phyloP scores from a whole-genome alignment of 1,140 invertebrate species.

The Drosophila bocki region DNA sequence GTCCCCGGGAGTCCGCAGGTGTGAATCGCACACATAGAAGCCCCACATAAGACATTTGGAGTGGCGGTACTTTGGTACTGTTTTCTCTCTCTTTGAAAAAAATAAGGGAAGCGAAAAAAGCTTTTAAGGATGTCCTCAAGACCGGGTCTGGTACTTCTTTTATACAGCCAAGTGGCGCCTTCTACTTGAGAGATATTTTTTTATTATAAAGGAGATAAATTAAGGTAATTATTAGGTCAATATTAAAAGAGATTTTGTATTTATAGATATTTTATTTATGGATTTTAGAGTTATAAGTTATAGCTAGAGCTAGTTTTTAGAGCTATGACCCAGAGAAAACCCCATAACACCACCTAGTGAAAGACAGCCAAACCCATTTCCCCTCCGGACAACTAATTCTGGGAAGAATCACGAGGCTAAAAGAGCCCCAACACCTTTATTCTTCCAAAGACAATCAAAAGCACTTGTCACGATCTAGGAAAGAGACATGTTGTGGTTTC shows the following conservation, averaged over 20 bases:
- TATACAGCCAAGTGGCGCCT: constrained; percentile 15
- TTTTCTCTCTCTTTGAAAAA: not conserved
- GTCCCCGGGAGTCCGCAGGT: constrained; percentile 31
- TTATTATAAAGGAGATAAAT: not conserved
- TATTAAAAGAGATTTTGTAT: not conserved
- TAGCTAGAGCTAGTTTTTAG: no score
- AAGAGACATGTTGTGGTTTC: not conserved
- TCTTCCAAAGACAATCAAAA: constrained; percentile 13
- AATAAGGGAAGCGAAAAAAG: constrained; percentile 9
- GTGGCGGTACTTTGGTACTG: constrained; percentile 22
- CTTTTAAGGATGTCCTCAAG: constrained; percentile 42
- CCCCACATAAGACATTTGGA: constrained; percentile 14
- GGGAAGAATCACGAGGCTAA: constrained; percentile 1
- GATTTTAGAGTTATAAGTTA: no score
- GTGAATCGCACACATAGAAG: constrained; percentile 25
- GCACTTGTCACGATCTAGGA: constrained; percentile 40
- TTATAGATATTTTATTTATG: no score
- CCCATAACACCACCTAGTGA: not conserved
- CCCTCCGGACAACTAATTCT: constrained; percentile 2
- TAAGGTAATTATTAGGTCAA: not conserved
- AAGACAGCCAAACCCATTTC: constrained; percentile 21
- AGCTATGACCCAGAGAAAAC: not conserved
- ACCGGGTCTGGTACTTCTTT: constrained; percentile 2
- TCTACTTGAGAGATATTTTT: not conserved
- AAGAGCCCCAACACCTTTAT: not conserved